Evolutionary conservation across 1,140 invertebrate species (phyloP), one percentile per base, ranked within the genome.

Genomic region (Papilio polytes): DNA sequence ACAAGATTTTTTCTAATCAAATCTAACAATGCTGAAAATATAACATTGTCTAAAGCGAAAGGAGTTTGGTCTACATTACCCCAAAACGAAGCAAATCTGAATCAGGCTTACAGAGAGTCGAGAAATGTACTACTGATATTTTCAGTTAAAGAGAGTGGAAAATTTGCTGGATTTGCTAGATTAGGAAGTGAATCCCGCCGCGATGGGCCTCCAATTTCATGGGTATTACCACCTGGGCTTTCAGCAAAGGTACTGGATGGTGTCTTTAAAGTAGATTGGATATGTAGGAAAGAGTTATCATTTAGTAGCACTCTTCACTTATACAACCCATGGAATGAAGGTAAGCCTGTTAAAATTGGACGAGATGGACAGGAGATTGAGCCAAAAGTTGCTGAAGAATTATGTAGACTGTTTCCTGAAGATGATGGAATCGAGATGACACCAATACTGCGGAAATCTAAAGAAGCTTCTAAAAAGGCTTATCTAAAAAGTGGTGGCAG

Each of bases 351-450:
- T 0, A 99, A 99, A 96, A 99, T 99, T 91, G 99, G 99, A 18
- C 96, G 99, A 86, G 99, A 99, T 96, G 99, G 99, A 20, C 99
- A 99, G 96, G 98, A 99, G 96, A 98, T 99, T 83, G 99, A 99
- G 90, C 98, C 98, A 15, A 97, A 98, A 90, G 98, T 99, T 82
- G 99, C 98, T 48, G 98, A 99, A 92, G 98, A 99, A 93, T 95
- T 99, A 46, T 99, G 99, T 92, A 97, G 98, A 85, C 95, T 99
- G 59, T 99, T 99, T 95, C 98, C 98, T 4, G 97, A 98, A 94
- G 99, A 99, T 94, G 97, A 99, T 86, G 97, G 97, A 88, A 98
- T 99, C 84, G 98, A 99, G 95, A 97, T 99, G 95, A 98, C 97
- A 44, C 97, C 98, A 56, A 98, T 99, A 84, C 95, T 99, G 80